Evolutionary conservation across 2,797 vertebrate genomes (phyloP), one percentile per base, ranked within the genome.

Genomic region (Etheostoma perlongum): DNA sequence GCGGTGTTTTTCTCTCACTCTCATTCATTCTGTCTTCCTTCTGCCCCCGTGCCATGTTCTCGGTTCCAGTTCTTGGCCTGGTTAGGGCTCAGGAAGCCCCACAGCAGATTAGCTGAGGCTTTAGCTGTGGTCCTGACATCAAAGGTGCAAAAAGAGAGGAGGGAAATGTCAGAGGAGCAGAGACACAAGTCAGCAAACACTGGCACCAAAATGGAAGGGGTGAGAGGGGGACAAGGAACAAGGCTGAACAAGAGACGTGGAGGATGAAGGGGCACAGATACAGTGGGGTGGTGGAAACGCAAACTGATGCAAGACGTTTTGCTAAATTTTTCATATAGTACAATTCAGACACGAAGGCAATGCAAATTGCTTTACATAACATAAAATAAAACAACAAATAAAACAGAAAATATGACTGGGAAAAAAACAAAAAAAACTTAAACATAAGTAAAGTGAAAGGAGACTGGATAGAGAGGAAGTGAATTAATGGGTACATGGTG

Each of bases 101-200:
- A 85, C 78, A 80, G 88, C 79, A 84, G 89, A 92, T 94, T 91
- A 92, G 72, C 82, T 72, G 33, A 42, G 84, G 85, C 85, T 89
- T 92, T 85, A 91, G 88, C 85, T 73, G 68, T 91, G 85, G 84
- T 87, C 79, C 68, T 62, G 74, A 94, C 91, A 91, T 93, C 91
- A 93, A 93, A 92, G 87, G 89, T 89, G 74, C 66, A 76, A 72
- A 58, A n/a, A 78, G 76, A 76, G 76, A 87, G 64, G 57, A 72
- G 79, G 77, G 67, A 66, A 76, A 69, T 68, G 55, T 73, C 80
- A 80, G 85, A 78, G 83, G 55, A 76, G 78, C 75, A 80, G 76
- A 67, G 67, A 79, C 63, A 76, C 57, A 74, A 48, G 77, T 65
- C 81, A 69, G 83, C 52, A 65, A 88, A 85, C 51, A 18, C 74